These are phyloP conservation scores for Drosophila burlai DNA, from an alignment of 1,140 invertebrate genomes.

Conservation along the genomic window DNA sequence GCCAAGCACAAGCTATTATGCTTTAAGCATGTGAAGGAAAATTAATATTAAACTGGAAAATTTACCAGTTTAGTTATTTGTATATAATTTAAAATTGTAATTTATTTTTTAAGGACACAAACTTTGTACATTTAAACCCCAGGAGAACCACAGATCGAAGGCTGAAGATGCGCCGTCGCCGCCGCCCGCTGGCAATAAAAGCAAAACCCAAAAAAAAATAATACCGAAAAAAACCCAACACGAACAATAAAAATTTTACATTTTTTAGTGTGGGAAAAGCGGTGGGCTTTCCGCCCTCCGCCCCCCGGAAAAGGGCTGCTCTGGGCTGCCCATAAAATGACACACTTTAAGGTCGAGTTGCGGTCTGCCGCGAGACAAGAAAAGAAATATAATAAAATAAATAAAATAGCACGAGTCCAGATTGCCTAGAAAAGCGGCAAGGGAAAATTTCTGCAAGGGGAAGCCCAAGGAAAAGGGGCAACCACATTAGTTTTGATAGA, in stretches of 20 bases:
- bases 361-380: conserved; percentile 49
- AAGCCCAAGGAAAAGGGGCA: background rate
- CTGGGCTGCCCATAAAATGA: conserved; percentile 50
- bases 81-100: background rate
- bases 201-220: conserved; percentile 43
- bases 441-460: no score
- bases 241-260: conserved; percentile 83
- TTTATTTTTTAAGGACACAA: no score
- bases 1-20: no score
- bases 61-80: background rate
- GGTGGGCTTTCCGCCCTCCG: background rate
- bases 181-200: conserved; percentile 78
- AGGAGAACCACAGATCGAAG: conserved; percentile 14
- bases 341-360: conserved; percentile 70
- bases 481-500: conserved; percentile 75
- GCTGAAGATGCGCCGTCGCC: conserved; percentile 53
- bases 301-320: background rate
- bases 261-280: conserved; percentile 36
- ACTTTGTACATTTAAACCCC: background rate
- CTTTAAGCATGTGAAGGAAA: background rate
- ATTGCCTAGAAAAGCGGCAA: conserved; percentile 5
- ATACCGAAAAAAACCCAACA: conserved; percentile 56
- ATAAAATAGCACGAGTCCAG: conserved; percentile 40
- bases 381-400: conserved; percentile 35
- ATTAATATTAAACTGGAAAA: background rate